Percentiles rank a stretch among this genome's conserved stretches.
Evolutionary conservation across 2,797 vertebrate species (phyloP).

Genomic region (Spinus pinus): DNA sequence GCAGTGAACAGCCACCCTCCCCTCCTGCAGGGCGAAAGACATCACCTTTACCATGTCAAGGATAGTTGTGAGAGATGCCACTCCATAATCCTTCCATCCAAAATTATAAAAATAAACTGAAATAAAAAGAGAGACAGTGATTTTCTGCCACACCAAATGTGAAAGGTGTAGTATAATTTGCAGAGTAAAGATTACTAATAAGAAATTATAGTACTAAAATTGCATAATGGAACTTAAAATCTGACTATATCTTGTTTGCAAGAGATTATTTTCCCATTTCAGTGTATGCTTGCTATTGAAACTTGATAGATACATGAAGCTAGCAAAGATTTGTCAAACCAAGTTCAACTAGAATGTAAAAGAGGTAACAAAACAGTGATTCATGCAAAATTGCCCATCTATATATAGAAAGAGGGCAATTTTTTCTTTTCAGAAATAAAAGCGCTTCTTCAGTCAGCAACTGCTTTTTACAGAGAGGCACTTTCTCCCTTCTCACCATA

Average conservation of each 20-base stretch:
- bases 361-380: slow-evolving; percentile 32
- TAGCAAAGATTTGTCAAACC: not conserved
- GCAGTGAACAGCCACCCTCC: slow-evolving; percentile 93
- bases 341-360: slow-evolving; percentile 28
- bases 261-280: not conserved
- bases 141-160: not conserved
- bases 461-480: not conserved
- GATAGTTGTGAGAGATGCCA: slow-evolving; percentile 93
- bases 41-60: slow-evolving; percentile 99
- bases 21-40: slow-evolving; percentile 95
- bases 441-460: not conserved
- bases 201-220: not conserved
- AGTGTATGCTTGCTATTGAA: not conserved
- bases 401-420: not conserved
- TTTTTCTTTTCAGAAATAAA: slow-evolving; percentile 16
- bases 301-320: not conserved
- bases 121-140: slow-evolving; percentile 46
- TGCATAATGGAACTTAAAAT: not conserved
- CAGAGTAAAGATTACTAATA: not conserved
- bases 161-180: not conserved
- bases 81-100: slow-evolving; percentile 98
- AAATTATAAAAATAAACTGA: slow-evolving; percentile 99
- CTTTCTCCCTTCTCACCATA: not conserved
- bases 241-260: not conserved
- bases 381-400: slow-evolving; percentile 29